Evolutionary conservation across 2,797 vertebrate genomes (phyloP), one percentile per base, ranked within the genome.

Genomic region (Hybognathus amarus): DNA sequence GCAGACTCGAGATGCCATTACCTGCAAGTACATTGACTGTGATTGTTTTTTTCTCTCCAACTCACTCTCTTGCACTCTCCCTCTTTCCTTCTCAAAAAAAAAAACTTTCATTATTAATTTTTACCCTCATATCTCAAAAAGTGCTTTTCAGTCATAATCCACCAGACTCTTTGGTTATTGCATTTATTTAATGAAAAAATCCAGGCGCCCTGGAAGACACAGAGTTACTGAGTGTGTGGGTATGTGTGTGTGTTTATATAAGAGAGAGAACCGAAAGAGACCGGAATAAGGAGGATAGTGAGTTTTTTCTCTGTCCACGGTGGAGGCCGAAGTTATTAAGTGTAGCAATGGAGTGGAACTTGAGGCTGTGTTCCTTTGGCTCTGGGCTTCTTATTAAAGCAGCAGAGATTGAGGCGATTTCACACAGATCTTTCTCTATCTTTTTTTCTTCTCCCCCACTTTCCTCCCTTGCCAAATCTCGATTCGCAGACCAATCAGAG

Each of bases 131-230:
- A 92, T 94, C 89, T 82, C 50, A 88, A 90, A 89, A 92, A 91
- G 89, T 87, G 89, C 89, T 92, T 92, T 91, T 90, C 90, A 88
- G 66, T 92, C 88, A 93, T 94, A 94, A 93, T 92, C 90, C 88
- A 85, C 83, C 86, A 86, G 85, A 89, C 90, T 91, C 88, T 84
- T 88, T 92, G 86, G 87, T 93, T 94, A 94, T 94, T 94, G 91
- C 92, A 90, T 93, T 94, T 92, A 90, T 94, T 87, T 93, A 93
- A 93, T 93, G 90, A 94, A 95, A 83, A 94, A 91, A 90, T 89
- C 91, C 87, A 84, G 89, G 89, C 89, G 85, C 82, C 88, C 88
- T 91, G 84, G 90, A 89, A 92, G 90, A 90, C 91, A 87, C 66
- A 82, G 68, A 71, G 85, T 80, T 76, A 45, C 42, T 1, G 54